Percentiles rank a stretch among this genome's conserved stretches.
Evolutionary conservation across 2,113 vertebrate genomes (phyloP).

Genomic region (Amazona guildingii): DNA sequence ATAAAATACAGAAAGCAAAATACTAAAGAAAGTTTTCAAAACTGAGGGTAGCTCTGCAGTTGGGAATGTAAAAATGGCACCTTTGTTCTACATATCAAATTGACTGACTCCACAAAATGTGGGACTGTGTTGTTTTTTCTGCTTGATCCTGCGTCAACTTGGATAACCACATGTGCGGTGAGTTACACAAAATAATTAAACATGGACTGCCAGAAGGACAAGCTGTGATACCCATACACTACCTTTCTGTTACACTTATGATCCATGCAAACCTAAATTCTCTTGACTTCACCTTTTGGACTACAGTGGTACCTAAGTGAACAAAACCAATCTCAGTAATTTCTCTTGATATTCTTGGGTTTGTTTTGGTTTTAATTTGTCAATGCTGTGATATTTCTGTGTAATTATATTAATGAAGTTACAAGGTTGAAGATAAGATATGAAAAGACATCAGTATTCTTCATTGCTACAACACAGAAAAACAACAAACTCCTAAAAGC

Average conservation of each 20-base stretch:
- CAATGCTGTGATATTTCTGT: background rate
- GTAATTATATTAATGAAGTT: background rate
- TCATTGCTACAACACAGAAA: background rate
- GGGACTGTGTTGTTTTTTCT: background rate
- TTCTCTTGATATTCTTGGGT: background rate
- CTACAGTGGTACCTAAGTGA: background rate
- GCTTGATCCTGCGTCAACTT: background rate
- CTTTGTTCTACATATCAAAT: background rate
- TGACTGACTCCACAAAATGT: background rate
- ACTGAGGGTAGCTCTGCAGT: background rate
- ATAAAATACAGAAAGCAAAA: conserved; percentile 7
- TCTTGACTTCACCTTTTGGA: background rate
- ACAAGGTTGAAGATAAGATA: background rate
- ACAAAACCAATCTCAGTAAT: background rate
- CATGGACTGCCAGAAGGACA: background rate
- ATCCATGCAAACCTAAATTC: background rate
- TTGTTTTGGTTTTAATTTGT: background rate
- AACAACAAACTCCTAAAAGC: background rate
- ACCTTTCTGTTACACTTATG: background rate
- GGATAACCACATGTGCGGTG: background rate
- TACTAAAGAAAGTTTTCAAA: background rate
- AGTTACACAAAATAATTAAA: background rate
- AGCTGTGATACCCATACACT: background rate
- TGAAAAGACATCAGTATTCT: background rate
- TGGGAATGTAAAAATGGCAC: background rate